A percentile compares a stretch with the other conserved stretches of the same genome.
These are phyloP conservation scores for Phoxinus phoxinus DNA, from an alignment of 2,113 vertebrate species.

Conservation along the genomic window DNA sequence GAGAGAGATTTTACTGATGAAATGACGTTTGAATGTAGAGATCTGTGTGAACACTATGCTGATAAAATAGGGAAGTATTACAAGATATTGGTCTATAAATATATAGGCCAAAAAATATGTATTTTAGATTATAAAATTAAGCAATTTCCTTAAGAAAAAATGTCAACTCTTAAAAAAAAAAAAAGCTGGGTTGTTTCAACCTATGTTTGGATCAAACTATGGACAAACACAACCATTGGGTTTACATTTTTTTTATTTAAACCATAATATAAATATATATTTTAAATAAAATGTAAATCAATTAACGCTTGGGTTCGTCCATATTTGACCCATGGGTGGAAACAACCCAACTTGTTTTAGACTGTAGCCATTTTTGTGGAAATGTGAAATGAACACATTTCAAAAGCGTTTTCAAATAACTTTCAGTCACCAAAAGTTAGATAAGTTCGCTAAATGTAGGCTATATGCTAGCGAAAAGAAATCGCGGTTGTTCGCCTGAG, in stretches of 20 bases:
- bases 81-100: slow-evolving; percentile 44
- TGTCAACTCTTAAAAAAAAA: not conserved
- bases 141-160: not conserved
- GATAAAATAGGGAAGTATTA: slow-evolving; percentile 66
- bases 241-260: too few species aligned
- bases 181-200: too few species aligned
- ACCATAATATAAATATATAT: too few species aligned
- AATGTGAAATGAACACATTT: not conserved
- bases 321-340: too few species aligned
- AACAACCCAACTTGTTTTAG: too few species aligned
- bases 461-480: not conserved
- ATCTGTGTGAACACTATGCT: slow-evolving; percentile 25
- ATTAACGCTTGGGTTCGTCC: too few species aligned
- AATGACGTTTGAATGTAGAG: slow-evolving; percentile 68
- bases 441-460: not conserved
- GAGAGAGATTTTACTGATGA: slow-evolving; percentile 73
- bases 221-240: too few species aligned
- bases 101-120: not conserved
- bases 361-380: not conserved
- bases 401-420: not conserved
- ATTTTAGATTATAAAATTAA: not conserved
- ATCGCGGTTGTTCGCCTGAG: not conserved
- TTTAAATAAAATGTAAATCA: too few species aligned
- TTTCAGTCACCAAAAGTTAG: not conserved
- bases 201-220: too few species aligned